A percentile compares a stretch with the other conserved stretches of the same genome.
Conservation (phyloP, 2,113 vertebrate species). For the Pituophis catenifer region DNA sequence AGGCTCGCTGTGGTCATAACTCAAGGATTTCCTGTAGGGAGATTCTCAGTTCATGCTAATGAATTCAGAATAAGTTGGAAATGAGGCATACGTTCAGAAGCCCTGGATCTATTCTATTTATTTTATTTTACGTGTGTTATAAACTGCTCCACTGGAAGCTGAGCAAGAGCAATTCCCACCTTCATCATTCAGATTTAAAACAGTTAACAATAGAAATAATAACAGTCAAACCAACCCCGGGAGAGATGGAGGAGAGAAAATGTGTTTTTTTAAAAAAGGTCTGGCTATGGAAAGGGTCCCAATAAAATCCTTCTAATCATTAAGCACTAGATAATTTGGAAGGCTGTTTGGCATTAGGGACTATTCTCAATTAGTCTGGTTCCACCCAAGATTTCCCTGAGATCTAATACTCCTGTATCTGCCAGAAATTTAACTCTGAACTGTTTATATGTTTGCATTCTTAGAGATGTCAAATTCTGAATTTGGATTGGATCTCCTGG, state of each 20-base stretch:
- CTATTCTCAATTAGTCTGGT: neutral
- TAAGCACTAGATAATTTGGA: neutral
- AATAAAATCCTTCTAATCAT: neutral
- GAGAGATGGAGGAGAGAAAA: neutral
- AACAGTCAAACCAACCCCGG: neutral
- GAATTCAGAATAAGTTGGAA: neutral
- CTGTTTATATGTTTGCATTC: neutral
- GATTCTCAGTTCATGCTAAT: neutral
- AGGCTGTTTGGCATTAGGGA: neutral
- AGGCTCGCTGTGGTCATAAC: neutral
- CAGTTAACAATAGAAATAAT: neutral
- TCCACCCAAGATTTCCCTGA: neutral
- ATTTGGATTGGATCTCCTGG: neutral
- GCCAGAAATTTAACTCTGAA: neutral
- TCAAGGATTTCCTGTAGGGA: neutral
- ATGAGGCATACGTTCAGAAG: neutral
- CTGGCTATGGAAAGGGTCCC: neutral
- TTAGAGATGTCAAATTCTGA: neutral
- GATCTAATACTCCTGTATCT: neutral
- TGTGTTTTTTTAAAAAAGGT: neutral
- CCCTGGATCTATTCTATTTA: neutral
- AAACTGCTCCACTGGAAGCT: neutral
- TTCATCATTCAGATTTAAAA: neutral
- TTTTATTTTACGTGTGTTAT: neutral
- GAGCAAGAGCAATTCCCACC: neutral